Base-by-base conservation (phyloP, 2,113 vertebrate genomes). In the Salvator merianae region DNA sequence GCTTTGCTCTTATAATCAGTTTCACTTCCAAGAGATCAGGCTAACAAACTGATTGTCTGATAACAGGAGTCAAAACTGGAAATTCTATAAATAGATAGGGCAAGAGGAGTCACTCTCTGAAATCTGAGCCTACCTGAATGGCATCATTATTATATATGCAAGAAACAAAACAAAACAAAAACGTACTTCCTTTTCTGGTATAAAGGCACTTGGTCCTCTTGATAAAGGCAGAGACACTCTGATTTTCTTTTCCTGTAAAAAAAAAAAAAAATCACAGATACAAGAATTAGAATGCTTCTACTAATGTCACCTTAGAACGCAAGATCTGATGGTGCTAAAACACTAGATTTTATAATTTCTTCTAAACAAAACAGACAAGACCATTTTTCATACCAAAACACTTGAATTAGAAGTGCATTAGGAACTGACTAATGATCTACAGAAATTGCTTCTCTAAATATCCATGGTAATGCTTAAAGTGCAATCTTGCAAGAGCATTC, bases 201-300 rank as follows among this genome's bases (percentile, higher is more conserved):
- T 97, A 95, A 97, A 97, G 96, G 97, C 96, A 96, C 97, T 97
- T 96, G 97, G 97, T 95, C 97, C 97, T 95, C 95, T 96, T 95
- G 94, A 94, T 93, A 95, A 65, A 0, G 96, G 96, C 0, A 94
- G 95, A 85, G 96, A 96, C 38, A 96, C 94, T 92, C 95, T 93
- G 32, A 95, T 95, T 92, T 94, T 95, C 88, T 96, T 97, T 83
- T 97, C 96, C 97, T 97, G 89, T 62, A 93, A 87, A 93, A 68
- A 24, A 78, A 77, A 90, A 62, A 62, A 53, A n/a, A n/a, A n/a
- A n/a, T n/a, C 82, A 87, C 34, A 86, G 47, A 79, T 65, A 38
- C 5, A 65, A 65, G 5, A 50, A 63, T 85, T 79, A 79, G 4
- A 22, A 79, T 7, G 79, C n/a, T 63, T 85, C 26, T 18, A 88